phyloP scores from a whole-genome alignment of 1,140 invertebrate species.

The Hylaeus anthracinus region DNA sequence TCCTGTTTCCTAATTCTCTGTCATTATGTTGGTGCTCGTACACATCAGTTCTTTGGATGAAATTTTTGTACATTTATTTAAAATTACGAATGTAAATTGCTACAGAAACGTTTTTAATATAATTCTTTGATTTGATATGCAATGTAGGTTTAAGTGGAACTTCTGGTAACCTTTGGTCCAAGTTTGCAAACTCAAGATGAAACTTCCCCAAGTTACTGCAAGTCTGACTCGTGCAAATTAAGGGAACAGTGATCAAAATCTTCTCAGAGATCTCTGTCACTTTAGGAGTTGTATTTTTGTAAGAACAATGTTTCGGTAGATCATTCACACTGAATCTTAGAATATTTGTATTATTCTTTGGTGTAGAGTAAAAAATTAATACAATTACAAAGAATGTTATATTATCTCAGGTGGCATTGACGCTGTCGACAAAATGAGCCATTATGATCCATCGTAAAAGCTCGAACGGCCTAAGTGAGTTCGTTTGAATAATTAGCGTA shows the following conservation, averaged over 20 bases:
- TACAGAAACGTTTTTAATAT: too few relatives aligned
- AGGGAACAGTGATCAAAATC: background rate
- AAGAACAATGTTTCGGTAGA: too few relatives aligned
- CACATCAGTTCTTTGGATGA: too few relatives aligned
- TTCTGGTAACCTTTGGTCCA: background rate
- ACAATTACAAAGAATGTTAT: background rate
- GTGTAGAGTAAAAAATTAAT: too few relatives aligned
- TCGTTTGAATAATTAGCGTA: constrained; percentile 36
- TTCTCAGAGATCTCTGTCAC: background rate
- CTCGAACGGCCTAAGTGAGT: background rate
- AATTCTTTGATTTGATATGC: too few relatives aligned
- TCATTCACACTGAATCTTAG: too few relatives aligned
- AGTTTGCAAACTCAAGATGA: background rate
- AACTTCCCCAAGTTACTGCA: background rate
- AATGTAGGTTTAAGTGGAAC: background rate
- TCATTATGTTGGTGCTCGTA: background rate
- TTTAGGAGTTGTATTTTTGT: too few relatives aligned
- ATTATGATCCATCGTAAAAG: background rate
- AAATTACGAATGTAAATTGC: too few relatives aligned
- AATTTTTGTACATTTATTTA: too few relatives aligned
- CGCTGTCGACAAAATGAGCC: background rate
- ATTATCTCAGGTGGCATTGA: background rate
- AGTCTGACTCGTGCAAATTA: background rate
- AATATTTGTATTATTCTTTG: too few relatives aligned
- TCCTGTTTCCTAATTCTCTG: background rate